Evolutionary conservation across 2,888 invertebrate genomes (phyloP).

Genomic region (Calliphora vomitoria): DNA sequence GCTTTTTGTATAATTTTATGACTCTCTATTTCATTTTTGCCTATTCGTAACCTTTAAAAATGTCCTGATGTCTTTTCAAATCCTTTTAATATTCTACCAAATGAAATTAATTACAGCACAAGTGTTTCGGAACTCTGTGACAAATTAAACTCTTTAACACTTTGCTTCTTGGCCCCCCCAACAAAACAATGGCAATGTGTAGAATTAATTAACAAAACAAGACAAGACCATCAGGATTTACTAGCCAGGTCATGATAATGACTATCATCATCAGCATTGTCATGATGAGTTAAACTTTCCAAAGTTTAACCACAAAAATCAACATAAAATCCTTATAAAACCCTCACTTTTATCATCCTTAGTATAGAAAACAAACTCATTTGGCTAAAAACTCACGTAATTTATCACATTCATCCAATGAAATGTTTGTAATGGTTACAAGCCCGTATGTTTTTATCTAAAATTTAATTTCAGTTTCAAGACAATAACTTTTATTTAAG

Average conservation of each 20-base stretch:
- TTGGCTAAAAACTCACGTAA: conserved; percentile 36
- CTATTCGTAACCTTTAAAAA: too few relatives aligned
- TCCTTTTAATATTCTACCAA: not conserved
- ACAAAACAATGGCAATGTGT: not conserved
- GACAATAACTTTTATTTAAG: too few relatives aligned
- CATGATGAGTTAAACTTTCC: not conserved
- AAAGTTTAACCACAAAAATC: conserved; percentile 33
- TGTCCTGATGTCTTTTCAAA: too few relatives aligned
- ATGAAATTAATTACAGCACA: conserved; percentile 7
- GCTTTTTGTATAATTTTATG: too few relatives aligned
- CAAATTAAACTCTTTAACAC: conserved; percentile 22
- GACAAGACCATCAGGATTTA: conserved; percentile 15
- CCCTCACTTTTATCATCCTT: not conserved
- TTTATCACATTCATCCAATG: conserved; percentile 1
- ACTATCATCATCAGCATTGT: not conserved
- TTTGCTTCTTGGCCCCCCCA: not conserved
- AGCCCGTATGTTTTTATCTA: too few relatives aligned
- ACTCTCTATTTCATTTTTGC: too few relatives aligned
- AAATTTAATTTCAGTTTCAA: too few relatives aligned
- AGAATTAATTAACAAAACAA: conserved; percentile 23
- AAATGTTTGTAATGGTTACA: too few relatives aligned
- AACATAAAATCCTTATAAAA: conserved; percentile 20
- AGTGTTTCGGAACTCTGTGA: not conserved
- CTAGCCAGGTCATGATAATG: not conserved
- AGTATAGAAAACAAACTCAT: not conserved